Conservation (phyloP, 1,140 invertebrate species). For the Aphelinus certus region DNA sequence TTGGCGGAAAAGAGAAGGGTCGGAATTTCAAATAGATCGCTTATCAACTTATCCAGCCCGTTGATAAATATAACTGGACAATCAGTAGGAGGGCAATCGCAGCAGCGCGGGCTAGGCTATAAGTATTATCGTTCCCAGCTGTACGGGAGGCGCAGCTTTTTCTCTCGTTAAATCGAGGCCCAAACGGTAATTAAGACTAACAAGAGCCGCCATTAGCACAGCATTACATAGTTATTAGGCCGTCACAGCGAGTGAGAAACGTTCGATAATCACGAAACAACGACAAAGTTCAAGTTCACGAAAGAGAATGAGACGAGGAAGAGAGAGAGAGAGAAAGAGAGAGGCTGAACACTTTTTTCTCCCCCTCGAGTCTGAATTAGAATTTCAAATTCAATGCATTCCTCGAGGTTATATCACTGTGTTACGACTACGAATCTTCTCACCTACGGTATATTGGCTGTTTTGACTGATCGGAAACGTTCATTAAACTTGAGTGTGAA, state of each 20-base stretch:
- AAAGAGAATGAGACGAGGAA: constrained; percentile 33
- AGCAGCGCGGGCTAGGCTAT: not conserved
- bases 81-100: not conserved
- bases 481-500: no score
- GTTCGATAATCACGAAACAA: constrained; percentile 42
- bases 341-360: not conserved
- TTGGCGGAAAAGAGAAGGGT: not conserved
- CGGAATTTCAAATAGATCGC: constrained; percentile 10
- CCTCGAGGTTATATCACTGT: no score
- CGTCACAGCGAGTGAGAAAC: constrained; percentile 46
- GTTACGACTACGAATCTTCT: no score
- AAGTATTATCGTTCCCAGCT: constrained; percentile 8
- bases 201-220: constrained; percentile 52
- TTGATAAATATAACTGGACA: not conserved
- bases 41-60: constrained; percentile 4
- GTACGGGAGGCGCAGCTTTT: not conserved
- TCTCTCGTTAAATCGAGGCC: constrained; percentile 44
- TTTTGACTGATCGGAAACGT: no score
- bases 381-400: not conserved
- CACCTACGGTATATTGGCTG: no score
- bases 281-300: constrained; percentile 42
- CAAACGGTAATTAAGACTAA: constrained; percentile 48
- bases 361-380: not conserved
- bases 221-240: constrained; percentile 52
- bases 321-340: not conserved